Base-by-base conservation (phyloP, 2,113 vertebrate genomes). In the Dipodomys stephensi region DNA sequence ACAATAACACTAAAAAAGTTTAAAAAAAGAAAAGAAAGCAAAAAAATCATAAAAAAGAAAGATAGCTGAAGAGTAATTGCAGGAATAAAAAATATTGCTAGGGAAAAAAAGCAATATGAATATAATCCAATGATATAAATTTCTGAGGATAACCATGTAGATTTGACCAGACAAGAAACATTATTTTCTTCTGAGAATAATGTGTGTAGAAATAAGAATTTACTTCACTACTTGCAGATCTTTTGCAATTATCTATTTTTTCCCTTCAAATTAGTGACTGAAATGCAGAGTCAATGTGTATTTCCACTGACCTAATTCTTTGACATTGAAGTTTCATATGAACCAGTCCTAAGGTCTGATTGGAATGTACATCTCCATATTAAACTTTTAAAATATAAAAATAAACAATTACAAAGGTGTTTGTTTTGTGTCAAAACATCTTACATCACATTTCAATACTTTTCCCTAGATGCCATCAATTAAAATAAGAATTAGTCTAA, bases 241-340 rank as follows among this genome's bases (percentile, higher is more conserved):
- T 84, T 44, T 73, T 78, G 18, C 30, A 53, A 68, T 73, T 67
- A 57, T 32, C 53, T 60, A 27, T 30, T 15, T 81, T 88, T 72
- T 81, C 64, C 57, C 39, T 83, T n/a, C 32, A 88, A 11, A 62
- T 88, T 94, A 83, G 65, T 68, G 49, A n/a, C 15, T 73, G 15
- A 93, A 90, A 25, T 71, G 39, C 11, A 94, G 15, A 78, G 35
- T 92, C 73, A 69, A 49, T 67, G 93, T 67, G n/a, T 46, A 84
- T 87, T 87, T 91, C 30, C 49, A 92, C n/a, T 68, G 27, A 87
- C 62, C 8, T 27, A 28, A 74, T 18, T 11, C 79, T 53, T 73
- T 44, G 18, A 57, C 27, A 62, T 87, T 73, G 20, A 11, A 76
- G 23, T 69, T 83, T 1, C 25, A 32, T 60, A 12, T 72, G 19